phyloP scores from a whole-genome alignment of 2,113 vertebrate genomes.

The Cyprinodon variegatus region DNA sequence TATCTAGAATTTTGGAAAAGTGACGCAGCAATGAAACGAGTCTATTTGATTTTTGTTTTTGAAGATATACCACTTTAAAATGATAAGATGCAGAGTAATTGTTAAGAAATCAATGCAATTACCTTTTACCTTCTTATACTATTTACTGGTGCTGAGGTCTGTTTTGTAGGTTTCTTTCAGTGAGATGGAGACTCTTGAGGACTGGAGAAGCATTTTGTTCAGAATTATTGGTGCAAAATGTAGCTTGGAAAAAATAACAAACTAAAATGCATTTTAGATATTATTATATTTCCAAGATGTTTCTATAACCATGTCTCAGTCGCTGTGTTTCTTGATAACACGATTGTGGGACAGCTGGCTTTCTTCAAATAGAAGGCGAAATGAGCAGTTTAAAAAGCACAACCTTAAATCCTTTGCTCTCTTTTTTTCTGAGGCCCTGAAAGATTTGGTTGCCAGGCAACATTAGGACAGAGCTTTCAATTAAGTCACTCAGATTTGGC shows the following conservation, averaged over 20 bases:
- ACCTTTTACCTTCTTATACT: too few species aligned
- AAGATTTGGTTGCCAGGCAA: constrained; percentile 65
- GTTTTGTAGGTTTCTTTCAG: too few species aligned
- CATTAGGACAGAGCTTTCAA: constrained; percentile 56
- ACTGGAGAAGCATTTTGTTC: too few species aligned
- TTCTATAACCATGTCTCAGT: not conserved
- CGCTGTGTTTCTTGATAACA: constrained; percentile 24
- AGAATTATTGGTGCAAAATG: not conserved
- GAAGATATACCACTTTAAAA: too few species aligned
- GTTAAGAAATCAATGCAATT: too few species aligned
- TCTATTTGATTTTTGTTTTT: too few species aligned
- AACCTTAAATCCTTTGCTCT: constrained; percentile 50
- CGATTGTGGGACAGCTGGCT: constrained; percentile 26
- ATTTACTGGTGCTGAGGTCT: too few species aligned
- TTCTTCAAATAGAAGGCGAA: constrained; percentile 39
- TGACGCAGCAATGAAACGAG: too few species aligned
- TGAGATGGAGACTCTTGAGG: too few species aligned
- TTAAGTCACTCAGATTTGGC: constrained; percentile 50
- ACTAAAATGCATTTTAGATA: constrained; percentile 12
- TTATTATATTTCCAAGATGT: constrained; percentile 11
- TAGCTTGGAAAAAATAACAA: constrained; percentile 13
- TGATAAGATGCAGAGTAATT: too few species aligned
- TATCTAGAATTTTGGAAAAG: too few species aligned
- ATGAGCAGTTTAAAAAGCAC: constrained; percentile 55
- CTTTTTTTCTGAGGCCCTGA: constrained; percentile 23